Percentiles rank a stretch among this genome's conserved stretches.
Evolutionary conservation across 2,888 invertebrate species (phyloP).

Genomic region (Hyposoter dolosus): DNA sequence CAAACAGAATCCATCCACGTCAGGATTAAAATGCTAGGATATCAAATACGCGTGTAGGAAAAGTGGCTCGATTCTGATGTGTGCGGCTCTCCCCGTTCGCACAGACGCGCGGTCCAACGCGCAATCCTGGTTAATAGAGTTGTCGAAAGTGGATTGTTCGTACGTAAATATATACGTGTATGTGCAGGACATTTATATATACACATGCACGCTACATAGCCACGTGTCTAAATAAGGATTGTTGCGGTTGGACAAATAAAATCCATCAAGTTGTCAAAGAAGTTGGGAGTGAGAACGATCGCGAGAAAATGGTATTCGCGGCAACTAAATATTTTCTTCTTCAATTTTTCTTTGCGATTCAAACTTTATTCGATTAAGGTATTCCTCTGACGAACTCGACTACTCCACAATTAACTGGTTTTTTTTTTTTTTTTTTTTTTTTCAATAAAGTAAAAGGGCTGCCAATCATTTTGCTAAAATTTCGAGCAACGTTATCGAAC

Average conservation of each 20-base stretch:
- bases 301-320: conserved; percentile 31
- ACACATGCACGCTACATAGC: conserved; percentile 36
- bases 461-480: too few species aligned
- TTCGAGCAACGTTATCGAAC: too few species aligned
- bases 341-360: neutral
- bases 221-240: conserved; percentile 74
- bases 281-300: conserved; percentile 21
- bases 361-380: neutral
- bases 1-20: conserved; percentile 85
- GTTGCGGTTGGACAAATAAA: conserved; percentile 79
- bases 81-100: conserved; percentile 38
- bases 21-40: conserved; percentile 84
- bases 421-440: too few species aligned
- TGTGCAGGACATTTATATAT: neutral
- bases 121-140: conserved; percentile 64
- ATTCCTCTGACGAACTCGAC: too few species aligned
- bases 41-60: conserved; percentile 78
- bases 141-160: conserved; percentile 68
- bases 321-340: conserved; percentile 33
- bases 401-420: too few species aligned
- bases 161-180: conserved; percentile 34
- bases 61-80: conserved; percentile 56
- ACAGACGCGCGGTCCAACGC: conserved; percentile 57
- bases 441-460: too few species aligned
- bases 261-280: conserved; percentile 82